These are phyloP conservation scores for Nowickia ferox DNA, from an alignment of 2,888 invertebrate species.

Conservation along the genomic window DNA sequence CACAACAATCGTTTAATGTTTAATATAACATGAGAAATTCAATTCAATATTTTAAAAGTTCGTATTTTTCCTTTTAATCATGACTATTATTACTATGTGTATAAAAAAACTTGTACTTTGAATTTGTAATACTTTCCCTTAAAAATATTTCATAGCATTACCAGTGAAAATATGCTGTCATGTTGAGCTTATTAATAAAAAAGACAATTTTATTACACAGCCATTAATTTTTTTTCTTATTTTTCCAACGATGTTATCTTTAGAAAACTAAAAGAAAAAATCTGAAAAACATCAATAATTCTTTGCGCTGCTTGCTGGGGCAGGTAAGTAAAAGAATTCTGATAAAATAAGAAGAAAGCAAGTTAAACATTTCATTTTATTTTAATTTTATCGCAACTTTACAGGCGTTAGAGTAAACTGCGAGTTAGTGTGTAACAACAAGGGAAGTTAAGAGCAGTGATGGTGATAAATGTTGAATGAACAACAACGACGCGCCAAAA, in stretches of 20 bases:
- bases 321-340: conserved; percentile 36
- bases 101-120: not conserved
- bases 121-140: not conserved
- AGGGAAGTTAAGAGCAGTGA: conserved; percentile 8
- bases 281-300: conserved; percentile 20
- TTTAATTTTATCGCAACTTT: conserved; percentile 63
- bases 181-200: conserved; percentile 59
- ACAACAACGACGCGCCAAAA: conserved; percentile 53
- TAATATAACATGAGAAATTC: too few species aligned
- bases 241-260: conserved; percentile 11
- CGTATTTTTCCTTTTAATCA: not conserved
- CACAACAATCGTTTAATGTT: too few species aligned
- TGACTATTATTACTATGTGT: not conserved
- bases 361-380: conserved; percentile 25
- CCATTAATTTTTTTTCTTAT: not conserved
- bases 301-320: not conserved
- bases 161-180: conserved; percentile 35
- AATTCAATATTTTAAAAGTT: too few species aligned
- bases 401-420: conserved; percentile 54
- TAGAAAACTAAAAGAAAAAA: not conserved
- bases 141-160: not conserved
- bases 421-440: not conserved
- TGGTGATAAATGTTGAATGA: conserved; percentile 55
- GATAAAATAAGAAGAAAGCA: conserved; percentile 24
- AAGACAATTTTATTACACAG: conserved; percentile 26